These are phyloP conservation scores for Phyllostomus hastatus DNA, from an alignment of 2,113 vertebrate genomes.

Conservation along the genomic window DNA sequence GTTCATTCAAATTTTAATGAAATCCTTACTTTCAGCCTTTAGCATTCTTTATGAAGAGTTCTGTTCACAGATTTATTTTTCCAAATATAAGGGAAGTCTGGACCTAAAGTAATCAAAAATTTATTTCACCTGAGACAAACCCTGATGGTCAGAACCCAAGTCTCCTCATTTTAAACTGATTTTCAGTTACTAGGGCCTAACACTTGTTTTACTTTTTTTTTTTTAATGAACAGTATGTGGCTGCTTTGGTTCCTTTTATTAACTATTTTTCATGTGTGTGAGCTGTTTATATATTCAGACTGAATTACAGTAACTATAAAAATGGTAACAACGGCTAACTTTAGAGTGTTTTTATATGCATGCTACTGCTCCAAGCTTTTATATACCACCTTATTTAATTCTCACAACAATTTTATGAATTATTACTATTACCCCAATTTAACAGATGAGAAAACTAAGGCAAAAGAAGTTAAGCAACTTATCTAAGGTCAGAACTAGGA, in stretches of 20 bases:
- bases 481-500: background rate
- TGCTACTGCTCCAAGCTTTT: background rate
- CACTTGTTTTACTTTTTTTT: background rate
- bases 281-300: background rate
- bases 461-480: background rate
- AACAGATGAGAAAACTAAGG: background rate
- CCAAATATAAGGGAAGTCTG: background rate
- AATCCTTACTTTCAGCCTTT: background rate
- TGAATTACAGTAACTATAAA: background rate
- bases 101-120: background rate
- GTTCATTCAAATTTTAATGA: background rate
- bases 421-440: background rate
- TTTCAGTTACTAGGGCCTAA: background rate
- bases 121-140: background rate
- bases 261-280: background rate
- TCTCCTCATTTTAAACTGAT: background rate
- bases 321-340: background rate
- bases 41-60: background rate
- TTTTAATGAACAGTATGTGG: background rate
- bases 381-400: background rate
- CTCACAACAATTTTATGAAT: background rate
- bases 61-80: background rate
- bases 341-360: background rate
- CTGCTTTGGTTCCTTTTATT: background rate
- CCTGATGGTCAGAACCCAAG: background rate